Evolutionary conservation across 1,140 invertebrate species (phyloP), one percentile per base, ranked within the genome.

Genomic region (Reticulitermes speratus): DNA sequence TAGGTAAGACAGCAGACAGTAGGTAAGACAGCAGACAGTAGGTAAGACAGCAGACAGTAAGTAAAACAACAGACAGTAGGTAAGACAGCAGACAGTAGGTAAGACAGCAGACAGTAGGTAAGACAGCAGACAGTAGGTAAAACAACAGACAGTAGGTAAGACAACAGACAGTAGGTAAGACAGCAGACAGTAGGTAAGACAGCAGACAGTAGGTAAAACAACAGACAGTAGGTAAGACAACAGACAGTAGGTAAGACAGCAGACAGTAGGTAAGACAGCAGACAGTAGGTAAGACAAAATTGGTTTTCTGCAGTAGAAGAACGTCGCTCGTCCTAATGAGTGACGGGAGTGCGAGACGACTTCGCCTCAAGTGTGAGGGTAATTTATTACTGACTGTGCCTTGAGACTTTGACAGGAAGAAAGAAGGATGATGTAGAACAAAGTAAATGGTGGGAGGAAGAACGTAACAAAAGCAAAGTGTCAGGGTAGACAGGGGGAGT

Each of bases 361-460:
- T 75, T 14, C 7, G 65, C 65, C 16, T 75, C 65, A 75, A 75
- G 65, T 30, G 65, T 75, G 25, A 55, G 65, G 65, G 65, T 75
- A 75, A 75, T 75, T 75, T 75, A 75, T 75, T 75, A 75, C 65
- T 75, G 25, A 25, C 6, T 30, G 65, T 75, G 65, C n/a, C 65
- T 75, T 75, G 65, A 75, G 65, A 75, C 65, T 75, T 75, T 75
- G 65, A 75, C 65, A 75, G 65, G 65, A 16, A 75, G 65, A 75
- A 75, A 75, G 65, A 75, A 75, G 65, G 65, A 75, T 75, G 65
- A 75, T 75, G 65, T 75, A 75, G 65, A 75, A 75, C 65, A 75
- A 75, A 75, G 65, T 75, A 75, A 75, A 75, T 75, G 65, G 65
- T 75, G 65, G 65, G 65, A 30, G 65, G 65, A 75, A 75, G n/a